Conservation (phyloP, 92 coral and sea anemone species). For the Muricea muricata region DNA sequence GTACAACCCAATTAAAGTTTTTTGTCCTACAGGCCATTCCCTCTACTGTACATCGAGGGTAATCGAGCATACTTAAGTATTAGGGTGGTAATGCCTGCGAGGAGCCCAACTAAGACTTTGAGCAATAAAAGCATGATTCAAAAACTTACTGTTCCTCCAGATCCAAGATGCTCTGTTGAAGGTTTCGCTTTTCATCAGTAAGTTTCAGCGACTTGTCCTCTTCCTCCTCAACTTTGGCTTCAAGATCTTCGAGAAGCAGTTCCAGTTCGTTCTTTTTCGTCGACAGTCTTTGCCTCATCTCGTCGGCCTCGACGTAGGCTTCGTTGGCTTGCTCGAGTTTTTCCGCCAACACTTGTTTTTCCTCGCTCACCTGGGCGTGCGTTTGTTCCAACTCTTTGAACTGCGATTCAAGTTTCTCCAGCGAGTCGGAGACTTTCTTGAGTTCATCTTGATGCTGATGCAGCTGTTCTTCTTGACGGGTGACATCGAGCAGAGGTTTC, state of each 20-base stretch:
- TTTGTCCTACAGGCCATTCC: no score
- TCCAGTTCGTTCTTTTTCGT: slow-evolving; percentile 89
- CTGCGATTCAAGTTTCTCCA: slow-evolving; percentile 82
- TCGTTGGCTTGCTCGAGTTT: slow-evolving; percentile 91
- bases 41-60: no score
- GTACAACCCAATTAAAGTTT: no score
- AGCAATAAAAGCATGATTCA: no score
- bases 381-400: slow-evolving; percentile 79
- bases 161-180: slow-evolving; percentile 88
- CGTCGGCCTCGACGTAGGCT: slow-evolving; percentile 94
- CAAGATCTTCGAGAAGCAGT: slow-evolving; percentile 85
- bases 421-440: slow-evolving; percentile 71
- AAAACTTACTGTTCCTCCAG: slow-evolving; percentile 87
- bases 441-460: slow-evolving; percentile 87
- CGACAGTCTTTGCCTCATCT: slow-evolving; percentile 89
- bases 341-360: slow-evolving; percentile 84
- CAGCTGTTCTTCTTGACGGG: slow-evolving; percentile 93
- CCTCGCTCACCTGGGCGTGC: slow-evolving; percentile 83
- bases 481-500: slow-evolving; percentile 91
- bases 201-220: slow-evolving; percentile 85
- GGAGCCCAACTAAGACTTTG: no score
- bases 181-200: slow-evolving; percentile 91
- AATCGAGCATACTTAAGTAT: no score
- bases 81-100: no score
- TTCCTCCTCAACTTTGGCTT: slow-evolving; percentile 91